Percentiles rank a stretch among this genome's conserved stretches.
These are phyloP conservation scores for Cavia porcellus DNA, from an alignment of 2,113 vertebrate species.

Conservation along the genomic window DNA sequence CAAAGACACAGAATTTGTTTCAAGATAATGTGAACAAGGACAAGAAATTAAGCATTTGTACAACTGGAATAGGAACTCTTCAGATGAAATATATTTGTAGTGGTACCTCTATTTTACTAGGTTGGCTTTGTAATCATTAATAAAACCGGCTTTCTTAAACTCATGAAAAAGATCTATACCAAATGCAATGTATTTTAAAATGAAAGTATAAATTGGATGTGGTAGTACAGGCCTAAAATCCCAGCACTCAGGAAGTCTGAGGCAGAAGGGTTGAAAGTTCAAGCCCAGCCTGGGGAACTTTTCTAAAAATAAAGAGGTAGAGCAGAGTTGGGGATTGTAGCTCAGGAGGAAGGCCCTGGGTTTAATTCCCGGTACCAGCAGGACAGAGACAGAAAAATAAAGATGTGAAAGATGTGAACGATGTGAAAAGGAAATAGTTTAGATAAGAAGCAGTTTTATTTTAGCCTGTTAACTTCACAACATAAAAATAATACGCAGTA, in stretches of 20 bases:
- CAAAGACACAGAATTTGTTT: neutral
- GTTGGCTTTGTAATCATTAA: neutral
- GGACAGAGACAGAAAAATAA: neutral
- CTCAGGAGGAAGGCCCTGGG: neutral
- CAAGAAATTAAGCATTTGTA: neutral
- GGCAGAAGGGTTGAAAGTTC: neutral
- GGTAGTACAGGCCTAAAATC: neutral
- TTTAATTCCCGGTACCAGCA: neutral
- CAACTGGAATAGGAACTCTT: neutral
- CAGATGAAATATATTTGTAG: neutral
- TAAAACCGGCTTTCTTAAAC: conserved; percentile 9
- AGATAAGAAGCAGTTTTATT: neutral
- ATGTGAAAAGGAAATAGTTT: neutral
- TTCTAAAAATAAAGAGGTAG: neutral
- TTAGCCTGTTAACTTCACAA: conserved; percentile 42
- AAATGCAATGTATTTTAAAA: neutral
- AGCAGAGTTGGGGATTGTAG: neutral
- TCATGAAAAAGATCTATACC: neutral
- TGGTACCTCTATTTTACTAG: too few relatives aligned
- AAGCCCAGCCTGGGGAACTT: neutral
- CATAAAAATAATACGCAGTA: neutral
- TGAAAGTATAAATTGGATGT: neutral
- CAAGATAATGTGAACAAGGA: neutral
- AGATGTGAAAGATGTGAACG: too few relatives aligned
- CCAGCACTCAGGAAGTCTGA: neutral